Base-by-base conservation (phyloP, 2,113 vertebrate species). In the Hepsetus odoe region DNA sequence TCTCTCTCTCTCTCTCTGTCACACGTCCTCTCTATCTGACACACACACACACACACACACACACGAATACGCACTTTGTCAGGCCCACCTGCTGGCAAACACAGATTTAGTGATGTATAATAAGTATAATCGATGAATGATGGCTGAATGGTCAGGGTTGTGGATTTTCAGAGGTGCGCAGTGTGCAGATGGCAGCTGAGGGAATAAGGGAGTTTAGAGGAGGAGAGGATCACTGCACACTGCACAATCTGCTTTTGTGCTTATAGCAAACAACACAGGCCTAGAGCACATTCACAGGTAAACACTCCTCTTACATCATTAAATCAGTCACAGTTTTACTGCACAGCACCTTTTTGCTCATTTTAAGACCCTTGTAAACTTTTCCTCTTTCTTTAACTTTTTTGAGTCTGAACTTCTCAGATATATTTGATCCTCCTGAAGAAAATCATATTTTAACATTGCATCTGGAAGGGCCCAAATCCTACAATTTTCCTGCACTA, bases 41-140 rank as follows among this genome's bases (percentile, higher is more conserved):
- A 53, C 58, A 26, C 42, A 7, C 75, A 56, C 64, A 18, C 16
- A 24, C 40, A 13, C n/a, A 20, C 59, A 56, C 65, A n/a, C 59
- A n/a, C 56, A 64, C 69, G 46, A 58, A 30, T 42, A 14, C 24
- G 42, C 26, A 10, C 12, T 68, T 30, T 26, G 24, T 58, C 28
- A 53, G 56, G 18, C 68, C 76, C 69, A 67, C 82, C 74, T 71
- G 69, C 80, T 80, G 71, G 46, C 77, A 74, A 72, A 80, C 67
- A 53, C 66, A 75, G 73, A 67, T 70, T 72, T 81, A 81, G 76
- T 70, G 78, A 49, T 80, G 73, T 83, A 71, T 66, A 75, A 83
- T 83, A 76, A 83, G 79, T 77, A 83, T 80, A 72, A 78, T 84
- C 70, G 65, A 84, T 84, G 72, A 78, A 77, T 77, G 82, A 81